A percentile compares a stretch with the other conserved stretches of the same genome.
phyloP scores from a whole-genome alignment of 2,888 invertebrate genomes.

The Ectemnius lituratus region DNA sequence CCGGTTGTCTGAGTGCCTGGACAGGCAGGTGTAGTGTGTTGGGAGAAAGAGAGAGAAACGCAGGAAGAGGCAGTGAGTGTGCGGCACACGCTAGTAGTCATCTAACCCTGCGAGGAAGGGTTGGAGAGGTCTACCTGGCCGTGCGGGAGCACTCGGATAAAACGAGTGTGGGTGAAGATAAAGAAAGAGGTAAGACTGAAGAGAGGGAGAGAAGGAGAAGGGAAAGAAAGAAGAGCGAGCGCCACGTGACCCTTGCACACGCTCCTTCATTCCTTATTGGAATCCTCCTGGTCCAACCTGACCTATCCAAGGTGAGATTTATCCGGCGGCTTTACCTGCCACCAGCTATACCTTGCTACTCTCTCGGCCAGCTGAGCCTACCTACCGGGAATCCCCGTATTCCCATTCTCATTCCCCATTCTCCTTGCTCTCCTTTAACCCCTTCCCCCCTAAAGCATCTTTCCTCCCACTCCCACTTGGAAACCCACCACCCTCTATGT shows the following conservation, averaged over 20 bases:
- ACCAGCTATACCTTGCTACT: slow-evolving; percentile 56
- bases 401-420: slow-evolving; percentile 57
- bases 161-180: slow-evolving; percentile 37
- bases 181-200: slow-evolving; percentile 27
- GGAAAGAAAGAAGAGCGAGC: slow-evolving; percentile 43
- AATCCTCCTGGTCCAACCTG: slow-evolving; percentile 69
- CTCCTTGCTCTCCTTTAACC: slow-evolving; percentile 32
- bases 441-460: slow-evolving; percentile 35
- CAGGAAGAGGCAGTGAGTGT: slow-evolving; percentile 24
- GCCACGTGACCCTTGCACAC: slow-evolving; percentile 67
- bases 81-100: background rate
- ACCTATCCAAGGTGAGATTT: slow-evolving; percentile 74
- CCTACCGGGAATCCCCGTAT: slow-evolving; percentile 55
- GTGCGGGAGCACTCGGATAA: slow-evolving; percentile 36
- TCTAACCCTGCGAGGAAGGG: slow-evolving; percentile 37
- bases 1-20: slow-evolving; percentile 17
- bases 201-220: slow-evolving; percentile 22
- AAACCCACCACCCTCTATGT: too few species aligned
- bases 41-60: slow-evolving; percentile 43
- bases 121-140: slow-evolving; percentile 51
- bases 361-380: slow-evolving; percentile 48
- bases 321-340: slow-evolving; percentile 71
- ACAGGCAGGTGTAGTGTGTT: slow-evolving; percentile 37
- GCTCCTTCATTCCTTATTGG: slow-evolving; percentile 65
- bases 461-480: slow-evolving; percentile 6